phyloP scores from a whole-genome alignment of 2,888 invertebrate species.

The Rhimphoctona megacephalus region DNA sequence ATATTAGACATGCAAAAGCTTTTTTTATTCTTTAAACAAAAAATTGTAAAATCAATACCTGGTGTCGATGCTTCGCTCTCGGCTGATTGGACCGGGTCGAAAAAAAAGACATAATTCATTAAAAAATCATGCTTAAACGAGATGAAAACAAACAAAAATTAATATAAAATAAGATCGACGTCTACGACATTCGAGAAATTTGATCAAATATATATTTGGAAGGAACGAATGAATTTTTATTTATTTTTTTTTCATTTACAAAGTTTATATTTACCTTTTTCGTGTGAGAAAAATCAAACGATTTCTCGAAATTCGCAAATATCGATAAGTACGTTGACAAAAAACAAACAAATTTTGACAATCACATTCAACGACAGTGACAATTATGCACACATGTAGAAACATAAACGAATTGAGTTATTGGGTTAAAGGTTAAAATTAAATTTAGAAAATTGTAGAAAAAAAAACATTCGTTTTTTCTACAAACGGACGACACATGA shows the following conservation, averaged over 20 bases:
- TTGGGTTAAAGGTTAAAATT: conserved; percentile 60
- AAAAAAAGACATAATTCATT: conserved; percentile 78
- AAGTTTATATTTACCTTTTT: background rate
- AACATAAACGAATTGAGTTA: conserved; percentile 41
- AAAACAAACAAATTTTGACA: background rate
- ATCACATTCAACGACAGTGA: conserved; percentile 14
- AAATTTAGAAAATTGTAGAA: conserved; percentile 33
- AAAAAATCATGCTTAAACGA: conserved; percentile 74
- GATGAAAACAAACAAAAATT: background rate
- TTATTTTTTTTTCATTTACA: background rate
- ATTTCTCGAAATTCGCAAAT: background rate
- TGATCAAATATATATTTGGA: background rate
- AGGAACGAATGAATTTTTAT: background rate
- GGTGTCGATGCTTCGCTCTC: conserved; percentile 81
- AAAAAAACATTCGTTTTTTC: conserved; percentile 6
- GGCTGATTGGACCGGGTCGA: conserved; percentile 78
- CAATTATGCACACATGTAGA: conserved; percentile 4
- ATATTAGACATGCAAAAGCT: conserved; percentile 38
- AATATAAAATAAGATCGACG: conserved; percentile 5
- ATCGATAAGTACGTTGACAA: background rate
- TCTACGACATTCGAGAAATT: conserved; percentile 5
- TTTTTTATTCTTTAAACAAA: conserved; percentile 26
- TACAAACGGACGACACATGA: conserved; percentile 41
- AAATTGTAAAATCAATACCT: conserved; percentile 80
- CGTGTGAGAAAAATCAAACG: background rate